Evolutionary conservation across 2,888 invertebrate species (phyloP), one percentile per base, ranked within the genome.

Genomic region (Dynastes hyllus): DNA sequence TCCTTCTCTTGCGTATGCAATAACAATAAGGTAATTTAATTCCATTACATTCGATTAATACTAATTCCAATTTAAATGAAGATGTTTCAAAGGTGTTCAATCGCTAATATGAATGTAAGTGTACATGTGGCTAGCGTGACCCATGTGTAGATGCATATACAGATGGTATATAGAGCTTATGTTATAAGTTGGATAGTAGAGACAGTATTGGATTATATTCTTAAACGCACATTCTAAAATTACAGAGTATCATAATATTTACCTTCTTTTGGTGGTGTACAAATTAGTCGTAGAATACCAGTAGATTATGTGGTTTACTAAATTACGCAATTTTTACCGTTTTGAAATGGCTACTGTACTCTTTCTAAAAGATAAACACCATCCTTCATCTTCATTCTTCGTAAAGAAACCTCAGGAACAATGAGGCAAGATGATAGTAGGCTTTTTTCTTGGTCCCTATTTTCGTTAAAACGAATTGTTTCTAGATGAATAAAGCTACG

Each of bases 81-180:
- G 69, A 69, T 51, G 51, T 69, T 16, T 69, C 22, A 11, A 69
- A 51, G 13, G 50, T 13, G 40, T 50, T 50, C 16, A 13, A 51
- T 69, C 5, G 29, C 27, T 29, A 50, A 63, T 63, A 22, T 22
- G 16, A 55, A 55, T 9, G 55, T 22, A 27, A 16, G 29, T 29
- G 16, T 69, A 69, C 69, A 69, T 69, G 51, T 69, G 69, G 69
- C 50, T 27, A 69, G 29, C 69, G 69, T 51, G 69, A 50, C 50
- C 69, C 13, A 51, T 51, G 45, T 13, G 51, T 9, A 50, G 37
- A 9, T 22, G 6, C 13, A 22, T 22, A 32, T 40, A 27, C 69
- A 69, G 69, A 69, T 69, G 69, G 69, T 51, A 51, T 51, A 69
- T 69, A 69, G 69, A 51, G 29, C 11, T 5, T 22, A 22, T 22